These are phyloP conservation scores for Lordiphosa andalusiaca DNA, from an alignment of 2,888 invertebrate species.

Conservation along the genomic window DNA sequence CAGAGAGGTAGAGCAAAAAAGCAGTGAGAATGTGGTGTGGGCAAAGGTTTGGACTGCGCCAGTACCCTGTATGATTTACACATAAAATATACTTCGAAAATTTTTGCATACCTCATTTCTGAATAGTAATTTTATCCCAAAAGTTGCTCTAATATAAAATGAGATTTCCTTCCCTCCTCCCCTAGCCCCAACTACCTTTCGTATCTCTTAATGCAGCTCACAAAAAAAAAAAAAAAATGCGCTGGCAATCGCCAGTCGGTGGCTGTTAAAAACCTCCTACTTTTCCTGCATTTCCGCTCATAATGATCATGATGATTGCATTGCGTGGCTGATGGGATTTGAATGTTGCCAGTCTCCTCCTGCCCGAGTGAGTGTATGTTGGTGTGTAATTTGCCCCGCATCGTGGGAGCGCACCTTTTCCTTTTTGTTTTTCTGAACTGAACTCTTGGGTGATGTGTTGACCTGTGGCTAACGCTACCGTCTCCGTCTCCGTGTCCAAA, in stretches of 20 bases:
- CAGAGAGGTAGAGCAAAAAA: conserved; percentile 26
- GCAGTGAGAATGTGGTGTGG: conserved; percentile 5
- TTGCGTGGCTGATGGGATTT: conserved; percentile 75
- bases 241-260: conserved; percentile 57
- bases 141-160: too few relatives aligned
- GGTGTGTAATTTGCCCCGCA: conserved; percentile 61
- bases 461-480: conserved; percentile 55
- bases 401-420: conserved; percentile 69
- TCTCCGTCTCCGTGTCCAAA: too few relatives aligned
- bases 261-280: conserved; percentile 76
- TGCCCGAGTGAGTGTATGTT: not conserved
- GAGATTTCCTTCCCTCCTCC: too few relatives aligned
- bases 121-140: too few relatives aligned
- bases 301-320: conserved; percentile 76
- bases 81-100: not conserved
- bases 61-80: conserved; percentile 13
- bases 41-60: conserved; percentile 5
- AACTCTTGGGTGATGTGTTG: conserved; percentile 27
- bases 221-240: conserved; percentile 38
- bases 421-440: conserved; percentile 50
- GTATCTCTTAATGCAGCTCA: not conserved
- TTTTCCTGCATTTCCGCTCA: conserved; percentile 75
- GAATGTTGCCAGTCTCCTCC: conserved; percentile 60
- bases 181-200: not conserved
- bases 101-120: too few relatives aligned